Percentiles rank a stretch among this genome's conserved stretches.
phyloP scores from a whole-genome alignment of 2,888 invertebrate species.

The Cremastobaeus sp. region DNA sequence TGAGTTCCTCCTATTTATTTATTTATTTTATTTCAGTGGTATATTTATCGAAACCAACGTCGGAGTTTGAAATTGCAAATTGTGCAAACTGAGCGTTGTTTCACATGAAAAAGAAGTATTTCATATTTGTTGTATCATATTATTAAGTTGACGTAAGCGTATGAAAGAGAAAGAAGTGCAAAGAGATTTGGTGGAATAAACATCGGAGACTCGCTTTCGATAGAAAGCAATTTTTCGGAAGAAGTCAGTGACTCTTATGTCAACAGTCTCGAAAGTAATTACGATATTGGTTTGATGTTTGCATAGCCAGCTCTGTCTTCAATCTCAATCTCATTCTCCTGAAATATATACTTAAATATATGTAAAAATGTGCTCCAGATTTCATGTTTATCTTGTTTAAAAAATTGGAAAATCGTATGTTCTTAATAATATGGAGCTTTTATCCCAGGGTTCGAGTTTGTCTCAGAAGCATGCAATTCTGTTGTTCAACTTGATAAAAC shows the following conservation, averaged over 20 bases:
- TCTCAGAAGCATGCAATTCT: too few relatives aligned
- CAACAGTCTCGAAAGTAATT: slow-evolving; percentile 71
- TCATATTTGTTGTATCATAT: slow-evolving; percentile 44
- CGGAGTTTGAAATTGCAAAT: slow-evolving; percentile 21
- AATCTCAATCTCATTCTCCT: slow-evolving; percentile 34
- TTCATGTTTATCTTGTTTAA: not conserved
- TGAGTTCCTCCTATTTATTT: slow-evolving; percentile 15
- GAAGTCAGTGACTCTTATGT: slow-evolving; percentile 67
- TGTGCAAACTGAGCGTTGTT: slow-evolving; percentile 15
- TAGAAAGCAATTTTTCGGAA: slow-evolving; percentile 61
- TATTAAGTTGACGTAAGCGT: slow-evolving; percentile 32
- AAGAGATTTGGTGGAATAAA: slow-evolving; percentile 47
- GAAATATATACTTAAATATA: not conserved
- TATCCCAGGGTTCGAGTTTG: too few relatives aligned
- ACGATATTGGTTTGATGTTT: slow-evolving; percentile 73
- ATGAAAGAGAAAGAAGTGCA: slow-evolving; percentile 25
- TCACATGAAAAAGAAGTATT: slow-evolving; percentile 25
- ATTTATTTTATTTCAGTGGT: too few relatives aligned
- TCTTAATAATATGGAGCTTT: too few relatives aligned
- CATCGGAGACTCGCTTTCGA: slow-evolving; percentile 54
- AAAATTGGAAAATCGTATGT: too few relatives aligned
- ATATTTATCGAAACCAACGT: slow-evolving; percentile 19
- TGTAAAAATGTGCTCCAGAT: not conserved
- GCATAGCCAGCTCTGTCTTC: slow-evolving; percentile 64
- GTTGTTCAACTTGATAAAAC: too few relatives aligned